Evolutionary conservation across 2,797 vertebrate species (phyloP).

Genomic region (Poeciliopsis gracilis): DNA sequence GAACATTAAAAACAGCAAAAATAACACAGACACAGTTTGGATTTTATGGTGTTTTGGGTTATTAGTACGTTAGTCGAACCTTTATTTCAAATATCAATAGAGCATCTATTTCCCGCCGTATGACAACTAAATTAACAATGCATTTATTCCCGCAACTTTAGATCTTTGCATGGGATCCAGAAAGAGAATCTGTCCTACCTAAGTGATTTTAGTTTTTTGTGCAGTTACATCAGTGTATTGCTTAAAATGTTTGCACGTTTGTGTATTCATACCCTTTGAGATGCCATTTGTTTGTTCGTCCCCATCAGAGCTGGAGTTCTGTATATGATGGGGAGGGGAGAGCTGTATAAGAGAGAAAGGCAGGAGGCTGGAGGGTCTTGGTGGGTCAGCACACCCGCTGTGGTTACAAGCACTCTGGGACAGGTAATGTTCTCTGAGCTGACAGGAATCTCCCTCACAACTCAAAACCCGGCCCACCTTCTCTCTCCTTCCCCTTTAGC

Average conservation of each 20-base stretch:
- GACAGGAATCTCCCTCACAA: constrained; percentile 80
- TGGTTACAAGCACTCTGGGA: constrained; percentile 84
- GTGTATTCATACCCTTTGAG: constrained; percentile 13
- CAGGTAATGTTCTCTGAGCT: constrained; percentile 83
- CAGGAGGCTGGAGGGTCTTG: constrained; percentile 77
- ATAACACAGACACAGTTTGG: not conserved
- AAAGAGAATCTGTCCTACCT: constrained; percentile 30
- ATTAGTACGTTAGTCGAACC: not conserved
- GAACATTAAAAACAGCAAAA: constrained; percentile 2
- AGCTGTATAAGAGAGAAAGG: constrained; percentile 38
- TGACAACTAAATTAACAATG: constrained; percentile 40
- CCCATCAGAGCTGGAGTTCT: constrained; percentile 36
- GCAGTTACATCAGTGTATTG: constrained; percentile 5
- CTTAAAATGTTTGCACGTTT: constrained; percentile 33
- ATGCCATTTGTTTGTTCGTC: constrained; percentile 39
- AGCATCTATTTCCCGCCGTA: constrained; percentile 26
- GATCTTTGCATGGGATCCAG: constrained; percentile 31
- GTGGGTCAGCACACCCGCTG: constrained; percentile 87
- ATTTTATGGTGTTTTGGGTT: not conserved
- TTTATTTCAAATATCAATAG: not conserved
- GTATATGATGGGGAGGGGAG: constrained; percentile 20
- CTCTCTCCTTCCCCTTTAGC: constrained; percentile 68
- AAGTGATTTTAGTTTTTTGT: constrained; percentile 22
- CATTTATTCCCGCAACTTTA: constrained; percentile 23
- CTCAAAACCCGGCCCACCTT: constrained; percentile 58